phyloP scores from a whole-genome alignment of 1,140 invertebrate species.

The Apis dorsata region DNA sequence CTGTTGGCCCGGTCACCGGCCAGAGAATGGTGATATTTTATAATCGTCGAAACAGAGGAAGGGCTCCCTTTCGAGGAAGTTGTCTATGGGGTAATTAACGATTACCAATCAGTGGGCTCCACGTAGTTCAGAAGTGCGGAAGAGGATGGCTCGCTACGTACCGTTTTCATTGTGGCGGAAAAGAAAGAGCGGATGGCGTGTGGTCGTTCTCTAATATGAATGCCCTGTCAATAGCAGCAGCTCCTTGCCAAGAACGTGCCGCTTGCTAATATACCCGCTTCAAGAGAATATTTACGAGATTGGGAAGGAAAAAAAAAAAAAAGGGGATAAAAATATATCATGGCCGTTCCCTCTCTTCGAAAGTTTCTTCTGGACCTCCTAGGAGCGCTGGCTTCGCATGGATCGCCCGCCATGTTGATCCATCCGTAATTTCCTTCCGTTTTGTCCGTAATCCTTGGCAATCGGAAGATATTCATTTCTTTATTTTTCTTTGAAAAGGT shows the following conservation, averaged over 20 bases:
- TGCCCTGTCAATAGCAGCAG: constrained; percentile 77
- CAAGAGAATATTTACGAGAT: constrained; percentile 76
- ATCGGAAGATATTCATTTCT: not conserved
- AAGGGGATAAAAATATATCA: constrained; percentile 61
- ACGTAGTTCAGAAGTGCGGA: constrained; percentile 5
- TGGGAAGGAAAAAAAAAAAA: constrained; percentile 64
- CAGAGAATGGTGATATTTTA: constrained; percentile 46
- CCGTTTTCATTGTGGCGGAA: constrained; percentile 52
- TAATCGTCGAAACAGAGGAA: constrained; percentile 30
- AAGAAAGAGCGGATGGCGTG: constrained; percentile 61
- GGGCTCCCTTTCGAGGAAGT: constrained; percentile 42
- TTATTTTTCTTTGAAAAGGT: not conserved
- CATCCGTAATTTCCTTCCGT: too few species aligned
- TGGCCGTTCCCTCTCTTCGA: constrained; percentile 28
- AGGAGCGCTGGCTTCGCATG: constrained; percentile 34
- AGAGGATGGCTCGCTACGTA: not conserved
- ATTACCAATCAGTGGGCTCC: constrained; percentile 67
- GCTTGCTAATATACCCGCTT: constrained; percentile 73
- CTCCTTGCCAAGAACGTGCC: constrained; percentile 76
- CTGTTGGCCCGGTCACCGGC: not conserved
- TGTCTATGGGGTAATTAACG: constrained; percentile 65
- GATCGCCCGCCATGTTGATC: constrained; percentile 8
- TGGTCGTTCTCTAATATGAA: constrained; percentile 73
- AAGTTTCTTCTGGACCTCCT: constrained; percentile 17
- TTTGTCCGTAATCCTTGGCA: not conserved